Conservation (phyloP, 1,140 invertebrate genomes). For the Drosophila setifemur region DNA sequence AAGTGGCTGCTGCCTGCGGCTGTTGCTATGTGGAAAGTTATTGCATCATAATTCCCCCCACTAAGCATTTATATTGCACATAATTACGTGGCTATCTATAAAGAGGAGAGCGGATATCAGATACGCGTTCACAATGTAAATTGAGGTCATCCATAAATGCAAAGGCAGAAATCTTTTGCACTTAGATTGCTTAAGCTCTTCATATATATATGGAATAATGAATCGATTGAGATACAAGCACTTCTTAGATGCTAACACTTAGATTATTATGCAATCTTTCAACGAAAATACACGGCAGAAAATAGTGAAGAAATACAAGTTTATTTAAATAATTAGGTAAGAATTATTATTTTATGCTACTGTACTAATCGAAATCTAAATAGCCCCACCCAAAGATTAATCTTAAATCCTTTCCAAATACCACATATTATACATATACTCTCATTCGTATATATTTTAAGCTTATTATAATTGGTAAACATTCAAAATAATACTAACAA, state of each 20-base stretch:
- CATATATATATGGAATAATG: not conserved
- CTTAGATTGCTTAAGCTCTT: not conserved
- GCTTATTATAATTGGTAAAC: too few relatives aligned
- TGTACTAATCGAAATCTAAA: too few relatives aligned
- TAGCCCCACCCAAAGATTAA: too few relatives aligned
- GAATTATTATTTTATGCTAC: too few relatives aligned
- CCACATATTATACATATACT: too few relatives aligned
- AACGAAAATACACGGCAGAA: too few relatives aligned
- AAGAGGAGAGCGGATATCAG: conserved; percentile 35
- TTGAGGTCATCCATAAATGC: conserved; percentile 14
- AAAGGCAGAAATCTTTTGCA: not conserved
- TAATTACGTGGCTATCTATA: conserved; percentile 44
- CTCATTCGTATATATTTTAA: too few relatives aligned
- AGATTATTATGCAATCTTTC: too few relatives aligned
- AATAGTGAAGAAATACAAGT: too few relatives aligned
- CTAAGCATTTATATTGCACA: conserved; percentile 62
- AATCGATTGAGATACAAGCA: not conserved
- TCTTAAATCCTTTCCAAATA: too few relatives aligned
- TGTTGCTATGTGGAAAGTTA: conserved; percentile 40
- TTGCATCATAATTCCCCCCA: conserved; percentile 58
- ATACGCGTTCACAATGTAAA: conserved; percentile 33
- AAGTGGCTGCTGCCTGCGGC: conserved; percentile 31
- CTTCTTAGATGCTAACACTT: too few relatives aligned
- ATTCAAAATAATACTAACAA: not conserved
- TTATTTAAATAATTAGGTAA: too few relatives aligned